Percentiles rank a stretch among this genome's conserved stretches.
phyloP scores from a whole-genome alignment of 64 coral and sea anemone species.

The Actinia tenebrosa region DNA sequence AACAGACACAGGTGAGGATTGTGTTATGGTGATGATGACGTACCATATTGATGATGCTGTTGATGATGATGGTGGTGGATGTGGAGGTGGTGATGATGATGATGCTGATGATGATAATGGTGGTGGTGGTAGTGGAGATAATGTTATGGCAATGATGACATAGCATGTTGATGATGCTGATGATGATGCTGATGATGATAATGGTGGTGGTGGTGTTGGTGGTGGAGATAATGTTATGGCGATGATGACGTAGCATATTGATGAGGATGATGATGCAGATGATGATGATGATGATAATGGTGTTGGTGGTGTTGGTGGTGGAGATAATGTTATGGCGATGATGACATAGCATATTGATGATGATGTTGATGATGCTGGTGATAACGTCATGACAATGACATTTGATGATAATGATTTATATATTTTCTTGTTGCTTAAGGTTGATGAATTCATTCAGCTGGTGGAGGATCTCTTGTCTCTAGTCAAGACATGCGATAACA shows the following conservation, averaged over 20 bases:
- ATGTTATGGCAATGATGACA: too few species aligned
- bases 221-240: too few species aligned
- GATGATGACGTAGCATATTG: too few species aligned
- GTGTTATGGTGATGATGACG: not conserved
- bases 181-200: too few species aligned
- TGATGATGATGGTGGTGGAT: too few species aligned
- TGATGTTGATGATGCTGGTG: not conserved
- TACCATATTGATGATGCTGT: not conserved
- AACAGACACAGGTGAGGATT: not conserved
- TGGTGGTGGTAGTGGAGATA: too few species aligned
- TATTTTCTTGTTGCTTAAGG: conserved; percentile 3
- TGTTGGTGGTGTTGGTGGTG: not conserved
- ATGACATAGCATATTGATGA: not conserved
- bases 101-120: too few species aligned
- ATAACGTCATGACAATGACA: not conserved
- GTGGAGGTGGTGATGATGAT: too few species aligned
- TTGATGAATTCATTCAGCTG: conserved; percentile 36
- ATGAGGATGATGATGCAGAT: too few species aligned
- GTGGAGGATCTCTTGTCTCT: conserved; percentile 50
- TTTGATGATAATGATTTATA: not conserved
- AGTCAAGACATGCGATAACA: conserved; percentile 19
- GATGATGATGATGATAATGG: not conserved
- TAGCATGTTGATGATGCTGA: too few species aligned
- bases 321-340: too few species aligned
- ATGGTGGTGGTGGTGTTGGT: too few species aligned